Evolutionary conservation across 92 coral and sea anemone genomes (phyloP).

Genomic region (Palythoa grandiflora): DNA sequence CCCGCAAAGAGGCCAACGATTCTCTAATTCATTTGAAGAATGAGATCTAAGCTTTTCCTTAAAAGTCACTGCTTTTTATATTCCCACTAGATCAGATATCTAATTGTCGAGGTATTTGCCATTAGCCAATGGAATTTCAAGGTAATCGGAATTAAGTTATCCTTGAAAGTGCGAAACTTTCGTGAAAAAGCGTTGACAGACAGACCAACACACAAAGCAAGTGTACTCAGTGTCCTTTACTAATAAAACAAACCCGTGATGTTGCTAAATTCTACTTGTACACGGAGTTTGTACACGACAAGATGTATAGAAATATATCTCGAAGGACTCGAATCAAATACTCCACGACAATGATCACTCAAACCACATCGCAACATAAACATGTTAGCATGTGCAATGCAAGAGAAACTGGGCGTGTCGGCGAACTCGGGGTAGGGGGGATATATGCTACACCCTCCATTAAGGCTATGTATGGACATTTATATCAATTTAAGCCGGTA

Average conservation of each 20-base stretch:
- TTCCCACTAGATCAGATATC: slow-evolving; percentile 31
- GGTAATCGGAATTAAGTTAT: slow-evolving; percentile 3
- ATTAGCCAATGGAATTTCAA: slow-evolving; percentile 31
- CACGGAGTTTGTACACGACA: neutral
- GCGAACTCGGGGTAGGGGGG: too few species aligned
- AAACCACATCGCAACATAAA: too few species aligned
- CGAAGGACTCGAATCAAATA: neutral
- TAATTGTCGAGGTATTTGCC: slow-evolving; percentile 25
- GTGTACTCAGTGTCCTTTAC: neutral
- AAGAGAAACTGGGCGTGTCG: too few species aligned
- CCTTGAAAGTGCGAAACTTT: slow-evolving; percentile 32
- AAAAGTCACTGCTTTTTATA: slow-evolving; percentile 25
- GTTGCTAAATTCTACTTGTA: neutral
- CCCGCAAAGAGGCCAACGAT: neutral
- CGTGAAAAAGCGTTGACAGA: slow-evolving; percentile 40
- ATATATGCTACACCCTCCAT: too few species aligned
- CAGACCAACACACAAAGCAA: neutral
- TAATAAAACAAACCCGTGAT: neutral
- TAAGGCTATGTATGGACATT: too few species aligned
- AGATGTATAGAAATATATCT: neutral
- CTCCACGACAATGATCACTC: too few species aligned
- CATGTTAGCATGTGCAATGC: too few species aligned
- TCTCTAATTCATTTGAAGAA: neutral
- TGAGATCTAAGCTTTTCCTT: neutral
- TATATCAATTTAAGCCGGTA: too few species aligned